phyloP scores from a whole-genome alignment of 92 coral and sea anemone genomes.

The Porites cylindrica region DNA sequence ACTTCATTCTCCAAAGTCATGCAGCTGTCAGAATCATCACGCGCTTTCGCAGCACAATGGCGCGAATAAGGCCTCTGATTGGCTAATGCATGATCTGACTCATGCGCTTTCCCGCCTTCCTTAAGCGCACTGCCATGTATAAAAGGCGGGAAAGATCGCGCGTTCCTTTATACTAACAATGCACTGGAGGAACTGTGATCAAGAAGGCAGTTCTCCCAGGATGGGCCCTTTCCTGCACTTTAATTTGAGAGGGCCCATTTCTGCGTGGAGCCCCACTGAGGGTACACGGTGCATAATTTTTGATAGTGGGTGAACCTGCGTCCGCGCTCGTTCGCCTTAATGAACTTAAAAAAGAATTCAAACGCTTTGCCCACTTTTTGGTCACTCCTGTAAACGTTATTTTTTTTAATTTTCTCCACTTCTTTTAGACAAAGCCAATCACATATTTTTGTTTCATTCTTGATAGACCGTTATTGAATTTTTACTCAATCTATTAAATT shows the following conservation, averaged over 20 bases:
- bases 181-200: slow-evolving; percentile 93
- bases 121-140: slow-evolving; percentile 45
- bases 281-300: slow-evolving; percentile 97
- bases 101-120: slow-evolving; percentile 43
- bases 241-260: slow-evolving; percentile 68
- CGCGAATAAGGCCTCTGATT: slow-evolving; percentile 39
- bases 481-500: too few species aligned
- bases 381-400: background rate
- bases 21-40: slow-evolving; percentile 6
- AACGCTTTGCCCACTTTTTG: background rate
- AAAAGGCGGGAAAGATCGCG: slow-evolving; percentile 61
- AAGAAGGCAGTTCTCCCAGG: slow-evolving; percentile 91
- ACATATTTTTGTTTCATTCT: background rate
- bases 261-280: slow-evolving; percentile 80
- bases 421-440: background rate
- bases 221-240: slow-evolving; percentile 60
- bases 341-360: slow-evolving; percentile 18
- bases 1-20: background rate
- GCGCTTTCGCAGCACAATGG: slow-evolving; percentile 26
- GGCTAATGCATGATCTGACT: slow-evolving; percentile 18
- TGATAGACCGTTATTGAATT: too few species aligned
- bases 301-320: slow-evolving; percentile 93
- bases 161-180: slow-evolving; percentile 88
- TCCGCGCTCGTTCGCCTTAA: slow-evolving; percentile 91
- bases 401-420: background rate